Evolutionary conservation across 2,888 invertebrate species (phyloP).

Genomic region (Hypselothyrea guttata): DNA sequence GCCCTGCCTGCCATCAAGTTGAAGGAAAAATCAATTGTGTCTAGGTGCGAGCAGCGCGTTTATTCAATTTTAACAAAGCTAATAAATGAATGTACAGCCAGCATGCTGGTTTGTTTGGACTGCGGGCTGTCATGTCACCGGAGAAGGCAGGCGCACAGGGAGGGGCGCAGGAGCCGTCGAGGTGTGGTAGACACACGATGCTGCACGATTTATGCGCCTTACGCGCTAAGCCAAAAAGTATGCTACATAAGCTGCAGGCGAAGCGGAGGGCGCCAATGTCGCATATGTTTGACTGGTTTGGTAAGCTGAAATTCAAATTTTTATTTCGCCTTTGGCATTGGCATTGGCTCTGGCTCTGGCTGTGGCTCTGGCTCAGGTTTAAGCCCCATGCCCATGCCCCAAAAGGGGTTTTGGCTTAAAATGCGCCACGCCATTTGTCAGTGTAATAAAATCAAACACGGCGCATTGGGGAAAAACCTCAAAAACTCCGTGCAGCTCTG

Average conservation of each 20-base stretch:
- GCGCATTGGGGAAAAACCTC: constrained; percentile 62
- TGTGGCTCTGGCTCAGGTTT: constrained; percentile 17
- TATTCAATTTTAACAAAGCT: constrained; percentile 74
- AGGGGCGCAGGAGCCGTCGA: neutral
- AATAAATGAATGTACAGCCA: constrained; percentile 68
- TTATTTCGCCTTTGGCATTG: constrained; percentile 42
- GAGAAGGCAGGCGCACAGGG: neutral
- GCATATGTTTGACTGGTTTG: constrained; percentile 62
- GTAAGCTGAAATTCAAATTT: constrained; percentile 77
- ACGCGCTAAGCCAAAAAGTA: constrained; percentile 74
- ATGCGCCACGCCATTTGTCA: constrained; percentile 75
- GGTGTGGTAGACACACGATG: constrained; percentile 40
- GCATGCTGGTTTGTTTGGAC: constrained; percentile 33
- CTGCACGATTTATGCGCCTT: constrained; percentile 75
- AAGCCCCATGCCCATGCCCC: neutral
- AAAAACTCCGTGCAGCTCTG: constrained; percentile 54
- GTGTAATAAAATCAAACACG: constrained; percentile 79
- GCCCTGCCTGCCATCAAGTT: constrained; percentile 8
- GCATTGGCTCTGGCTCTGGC: constrained; percentile 18
- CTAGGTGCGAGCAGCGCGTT: constrained; percentile 55
- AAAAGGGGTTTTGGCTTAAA: constrained; percentile 67
- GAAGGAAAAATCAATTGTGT: constrained; percentile 66
- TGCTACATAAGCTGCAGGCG: constrained; percentile 63
- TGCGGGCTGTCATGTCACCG: constrained; percentile 18
- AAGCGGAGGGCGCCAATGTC: constrained; percentile 34